Percentiles rank a stretch among this genome's conserved stretches.
Conservation (phyloP, 2,113 vertebrate genomes). For the Talpa occidentalis region DNA sequence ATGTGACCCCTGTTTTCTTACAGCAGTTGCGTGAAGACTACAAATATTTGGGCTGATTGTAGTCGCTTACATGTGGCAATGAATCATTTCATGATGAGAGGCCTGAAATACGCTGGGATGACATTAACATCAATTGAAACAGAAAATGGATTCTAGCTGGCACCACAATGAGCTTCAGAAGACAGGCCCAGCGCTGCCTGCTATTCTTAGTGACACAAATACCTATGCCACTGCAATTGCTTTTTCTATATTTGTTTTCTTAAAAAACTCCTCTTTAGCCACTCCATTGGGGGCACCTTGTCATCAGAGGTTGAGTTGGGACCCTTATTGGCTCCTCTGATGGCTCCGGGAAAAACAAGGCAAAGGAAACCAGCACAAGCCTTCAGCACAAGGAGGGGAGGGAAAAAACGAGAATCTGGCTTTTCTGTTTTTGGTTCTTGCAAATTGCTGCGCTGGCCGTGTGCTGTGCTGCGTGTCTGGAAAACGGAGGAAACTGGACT, state of each 20-base stretch:
- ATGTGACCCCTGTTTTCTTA: conserved; percentile 47
- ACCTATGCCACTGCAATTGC: background rate
- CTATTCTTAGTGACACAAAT: conserved; percentile 61
- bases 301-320: conserved; percentile 55
- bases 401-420: conserved; percentile 4
- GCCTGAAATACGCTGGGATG: conserved; percentile 67
- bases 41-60: conserved; percentile 78
- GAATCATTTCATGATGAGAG: conserved; percentile 77
- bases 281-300: conserved; percentile 29
- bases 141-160: conserved; percentile 72
- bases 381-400: background rate
- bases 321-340: conserved; percentile 34
- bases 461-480: too few relatives aligned
- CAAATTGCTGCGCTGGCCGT: too few relatives aligned
- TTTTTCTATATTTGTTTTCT: conserved; percentile 73
- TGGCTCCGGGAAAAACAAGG: background rate
- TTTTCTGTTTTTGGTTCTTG: too few relatives aligned
- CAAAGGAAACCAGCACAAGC: background rate
- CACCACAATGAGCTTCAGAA: conserved; percentile 54
- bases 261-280: conserved; percentile 54
- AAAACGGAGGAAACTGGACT: too few relatives aligned
- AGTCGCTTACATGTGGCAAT: conserved; percentile 43
- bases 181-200: background rate
- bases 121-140: conserved; percentile 76
- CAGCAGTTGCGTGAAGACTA: conserved; percentile 67